These are phyloP conservation scores for Asbolus verrucosus DNA, from an alignment of 1,140 invertebrate genomes.

Conservation along the genomic window DNA sequence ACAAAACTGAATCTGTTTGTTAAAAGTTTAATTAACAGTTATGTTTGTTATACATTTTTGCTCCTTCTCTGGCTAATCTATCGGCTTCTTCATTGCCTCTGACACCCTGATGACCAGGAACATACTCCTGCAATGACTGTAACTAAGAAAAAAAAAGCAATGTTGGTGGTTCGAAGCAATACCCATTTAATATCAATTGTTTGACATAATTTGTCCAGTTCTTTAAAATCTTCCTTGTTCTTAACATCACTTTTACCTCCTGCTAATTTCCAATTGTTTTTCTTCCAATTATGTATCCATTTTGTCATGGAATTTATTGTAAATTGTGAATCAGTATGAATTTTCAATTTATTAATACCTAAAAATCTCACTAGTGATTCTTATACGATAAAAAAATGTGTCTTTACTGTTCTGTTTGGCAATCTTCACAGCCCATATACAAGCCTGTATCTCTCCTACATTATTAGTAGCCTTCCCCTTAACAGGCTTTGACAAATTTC, in stretches of 20 bases:
- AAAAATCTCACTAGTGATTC: constrained; percentile 73
- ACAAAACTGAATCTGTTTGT: no score
- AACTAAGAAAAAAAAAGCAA: no score
- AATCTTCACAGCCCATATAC: constrained; percentile 81
- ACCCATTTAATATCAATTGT: constrained; percentile 79
- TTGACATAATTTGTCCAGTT: constrained; percentile 75
- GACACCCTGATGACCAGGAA: constrained; percentile 82
- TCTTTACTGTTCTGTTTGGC: constrained; percentile 77
- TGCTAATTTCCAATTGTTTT: constrained; percentile 82
- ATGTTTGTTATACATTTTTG: constrained; percentile 51
- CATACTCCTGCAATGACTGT: constrained; percentile 68
- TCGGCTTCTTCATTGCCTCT: constrained; percentile 93
- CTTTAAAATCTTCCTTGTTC: constrained; percentile 86
- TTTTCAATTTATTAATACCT: constrained; percentile 79
- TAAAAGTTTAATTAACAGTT: neutral
- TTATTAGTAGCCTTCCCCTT: constrained; percentile 92
- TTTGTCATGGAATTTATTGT: constrained; percentile 89
- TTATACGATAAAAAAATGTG: constrained; percentile 72
- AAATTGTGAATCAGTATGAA: constrained; percentile 94
- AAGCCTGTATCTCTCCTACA: constrained; percentile 96
- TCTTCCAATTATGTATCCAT: constrained; percentile 92
- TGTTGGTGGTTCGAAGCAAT: no score
- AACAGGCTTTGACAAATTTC: constrained; percentile 86
- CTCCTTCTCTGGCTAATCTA: constrained; percentile 79
- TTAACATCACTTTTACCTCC: constrained; percentile 79